Evolutionary conservation across 2,888 invertebrate genomes (phyloP).

Genomic region (Standfussiana lucernea): DNA sequence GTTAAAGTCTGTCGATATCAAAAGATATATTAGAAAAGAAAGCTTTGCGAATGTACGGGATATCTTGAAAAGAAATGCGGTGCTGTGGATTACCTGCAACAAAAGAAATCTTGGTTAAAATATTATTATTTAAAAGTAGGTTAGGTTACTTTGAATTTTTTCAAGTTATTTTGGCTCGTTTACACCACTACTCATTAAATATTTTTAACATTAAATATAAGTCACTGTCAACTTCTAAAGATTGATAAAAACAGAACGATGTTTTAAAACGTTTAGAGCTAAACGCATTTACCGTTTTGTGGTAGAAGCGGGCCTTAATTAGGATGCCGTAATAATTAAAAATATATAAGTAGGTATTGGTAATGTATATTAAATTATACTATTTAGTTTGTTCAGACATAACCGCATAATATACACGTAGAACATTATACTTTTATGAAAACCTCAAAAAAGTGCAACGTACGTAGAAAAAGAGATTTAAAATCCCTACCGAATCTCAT

Average conservation of each 20-base stretch:
- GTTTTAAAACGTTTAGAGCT: not conserved
- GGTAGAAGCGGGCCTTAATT: not conserved
- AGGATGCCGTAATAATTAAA: not conserved
- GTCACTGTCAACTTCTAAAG: not conserved
- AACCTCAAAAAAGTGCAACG: not conserved
- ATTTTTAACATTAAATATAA: not conserved
- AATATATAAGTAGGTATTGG: not conserved
- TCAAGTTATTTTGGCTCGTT: not conserved
- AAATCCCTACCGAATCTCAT: not conserved
- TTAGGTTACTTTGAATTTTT: not conserved
- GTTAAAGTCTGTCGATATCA: constrained; percentile 52
- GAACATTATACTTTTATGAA: not conserved
- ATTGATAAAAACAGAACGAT: not conserved
- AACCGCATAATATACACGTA: not conserved
- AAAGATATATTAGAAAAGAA: constrained; percentile 41
- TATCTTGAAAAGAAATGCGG: constrained; percentile 1
- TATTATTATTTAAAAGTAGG: not conserved
- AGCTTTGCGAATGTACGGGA: constrained; percentile 8
- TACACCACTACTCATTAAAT: not conserved
- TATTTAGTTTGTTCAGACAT: not conserved
- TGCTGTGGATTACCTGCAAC: constrained; percentile 52
- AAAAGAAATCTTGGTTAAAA: constrained; percentile 42
- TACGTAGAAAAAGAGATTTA: not conserved
- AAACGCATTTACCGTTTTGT: not conserved
- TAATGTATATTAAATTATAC: not conserved